Evolutionary conservation across 2,113 vertebrate genomes (phyloP), one percentile per base, ranked within the genome.

Genomic region (Forbesichthys papilliferus): DNA sequence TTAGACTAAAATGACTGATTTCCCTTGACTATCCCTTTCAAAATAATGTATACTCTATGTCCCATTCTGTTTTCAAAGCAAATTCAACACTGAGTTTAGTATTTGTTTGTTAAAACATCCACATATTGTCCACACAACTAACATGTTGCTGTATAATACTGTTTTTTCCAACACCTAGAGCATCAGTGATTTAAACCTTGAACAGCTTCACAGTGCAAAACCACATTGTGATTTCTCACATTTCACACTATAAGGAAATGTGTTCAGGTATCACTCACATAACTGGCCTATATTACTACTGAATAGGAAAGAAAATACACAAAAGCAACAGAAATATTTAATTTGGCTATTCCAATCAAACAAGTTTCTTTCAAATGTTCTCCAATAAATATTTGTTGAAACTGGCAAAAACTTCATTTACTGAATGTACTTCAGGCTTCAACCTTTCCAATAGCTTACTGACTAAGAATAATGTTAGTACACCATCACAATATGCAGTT

Each of bases 41-140:
- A 27, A 27, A 27, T 27, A 27, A 27, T 27, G 27, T 27, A 27
- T 27, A 27, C 27, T 82, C 87, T 66, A 66, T 73, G 72, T 95
- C 94, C 94, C 93, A 95, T 75, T 88, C 83, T 54, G 94, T 93
- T 86, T 96, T 96, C 48, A 95, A 90, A 0, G 93, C 91, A 54
- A 96, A 96, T 79, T 96, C 95, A 72, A 96, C 94, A 9, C 95
- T 94, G 73, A 95, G 91, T 89, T 36, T 91, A 27, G 83, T 95
- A 86, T 34, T 3, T 27, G 27, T 33, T 69, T 51, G n/a, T 49
- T 18, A 61, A 86, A 86, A 27, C 13, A 1, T 71, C 74, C 73
- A 1, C 27, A 27, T 27, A 27, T 27, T 27, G 27, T 27, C 27
- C 27, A 27, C 27, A 27, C 27, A 27, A 27, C 72, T 64, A 9